Base-by-base conservation (phyloP, 2,113 vertebrate species). In the Brachyhypopomus gauderio region DNA sequence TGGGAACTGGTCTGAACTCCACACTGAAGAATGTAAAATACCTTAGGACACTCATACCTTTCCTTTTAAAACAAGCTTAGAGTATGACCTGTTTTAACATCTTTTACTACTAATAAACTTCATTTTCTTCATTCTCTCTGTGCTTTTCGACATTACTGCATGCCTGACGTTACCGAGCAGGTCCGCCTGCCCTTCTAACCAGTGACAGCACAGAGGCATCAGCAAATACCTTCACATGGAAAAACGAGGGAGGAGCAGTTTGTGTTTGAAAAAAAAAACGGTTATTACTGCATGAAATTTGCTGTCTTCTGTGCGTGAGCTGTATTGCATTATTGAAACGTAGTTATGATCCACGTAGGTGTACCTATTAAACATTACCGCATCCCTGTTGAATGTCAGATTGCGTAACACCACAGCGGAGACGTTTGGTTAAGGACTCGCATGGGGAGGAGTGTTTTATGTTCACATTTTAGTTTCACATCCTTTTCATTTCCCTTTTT, bases 381-480 rank as follows among this genome's bases (percentile, higher is more conserved):
- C 2, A 34, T 70, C 64, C 30, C 30, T 19, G 38, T 60, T 19
- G 20, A 71, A 60, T 79, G 41, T 30, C 66, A 14, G 41, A 79
- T 71, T 48, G 11, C 36, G 20, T 27, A 45, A 60, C 38, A 64
- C 30, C 20, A 48, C 20, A 72, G 22, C 41, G 16, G 64, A 12
- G 11, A 17, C 22, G 67, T 60, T 71, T 79, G 22, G 9, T 60
- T 79, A 36, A 36, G 19, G 55, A 23, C 66, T 22, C 27, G 6
- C 25, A 30, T n/a, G 59, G n/a, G 0, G 5, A 63, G 74, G 27
- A 71, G 41, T 11, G 55, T n/a, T 73, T 83, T 25, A n/a, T 58
- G 48, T 55, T 74, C 45, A 4, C 22, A 30, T 62, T 73, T 58
- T n/a, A 83, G 73, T 85, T 85, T 70, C 84, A 80, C 81, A 77